Conservation (phyloP, 1,140 invertebrate genomes). For the Meteorus sp. region DNA sequence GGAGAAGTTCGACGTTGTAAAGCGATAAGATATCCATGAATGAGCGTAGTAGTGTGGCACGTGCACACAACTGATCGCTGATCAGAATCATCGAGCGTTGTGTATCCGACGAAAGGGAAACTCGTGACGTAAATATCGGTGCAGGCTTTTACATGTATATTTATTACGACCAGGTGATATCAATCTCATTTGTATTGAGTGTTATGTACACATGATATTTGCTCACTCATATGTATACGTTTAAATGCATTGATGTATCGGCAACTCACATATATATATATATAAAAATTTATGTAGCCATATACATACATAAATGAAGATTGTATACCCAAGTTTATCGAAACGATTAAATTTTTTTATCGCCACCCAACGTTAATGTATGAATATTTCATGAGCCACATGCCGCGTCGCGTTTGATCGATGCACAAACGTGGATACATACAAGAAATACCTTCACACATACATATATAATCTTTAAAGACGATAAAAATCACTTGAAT, state of each 20-base stretch:
- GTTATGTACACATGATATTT: not conserved
- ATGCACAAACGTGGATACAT: not conserved
- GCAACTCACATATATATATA: not conserved
- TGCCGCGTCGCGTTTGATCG: slow-evolving; percentile 14
- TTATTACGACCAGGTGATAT: not conserved
- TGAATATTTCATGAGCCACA: slow-evolving; percentile 27
- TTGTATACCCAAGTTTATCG: slow-evolving; percentile 12
- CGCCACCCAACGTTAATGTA: not conserved
- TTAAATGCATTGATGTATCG: not conserved
- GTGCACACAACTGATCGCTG: slow-evolving; percentile 33
- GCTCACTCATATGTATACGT: not conserved
- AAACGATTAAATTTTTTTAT: slow-evolving; percentile 20
- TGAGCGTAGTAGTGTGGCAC: slow-evolving; percentile 33
- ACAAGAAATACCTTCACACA: not conserved
- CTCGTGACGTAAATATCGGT: slow-evolving; percentile 39
- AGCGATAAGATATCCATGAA: slow-evolving; percentile 45
- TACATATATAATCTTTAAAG: not conserved
- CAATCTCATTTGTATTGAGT: not conserved
- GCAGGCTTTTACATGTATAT: slow-evolving; percentile 1
- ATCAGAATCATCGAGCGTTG: slow-evolving; percentile 39
- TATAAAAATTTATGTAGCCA: not conserved
- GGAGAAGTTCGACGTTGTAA: slow-evolving; percentile 29
- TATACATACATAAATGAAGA: slow-evolving; percentile 9
- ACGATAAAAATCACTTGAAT: slow-evolving; percentile 11
- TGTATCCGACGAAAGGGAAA: slow-evolving; percentile 37